phyloP scores from a whole-genome alignment of 2,888 invertebrate species.

The Drosophila hamatofila region DNA sequence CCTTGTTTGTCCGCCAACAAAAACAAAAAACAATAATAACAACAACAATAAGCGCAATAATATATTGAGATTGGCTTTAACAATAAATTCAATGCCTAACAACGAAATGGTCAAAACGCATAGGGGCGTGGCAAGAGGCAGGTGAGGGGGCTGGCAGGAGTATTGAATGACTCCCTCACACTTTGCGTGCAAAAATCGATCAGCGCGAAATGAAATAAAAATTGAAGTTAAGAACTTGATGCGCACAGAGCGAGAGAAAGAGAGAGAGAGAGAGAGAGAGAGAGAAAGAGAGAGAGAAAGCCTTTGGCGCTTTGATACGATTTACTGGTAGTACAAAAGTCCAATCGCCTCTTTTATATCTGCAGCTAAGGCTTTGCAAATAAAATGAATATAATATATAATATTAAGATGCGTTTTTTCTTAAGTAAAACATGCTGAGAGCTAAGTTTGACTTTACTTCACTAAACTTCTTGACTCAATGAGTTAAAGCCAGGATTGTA shows the following conservation, averaged over 20 bases:
- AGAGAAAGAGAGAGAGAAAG: constrained; percentile 23
- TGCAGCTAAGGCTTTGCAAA: neutral
- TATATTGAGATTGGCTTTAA: constrained; percentile 64
- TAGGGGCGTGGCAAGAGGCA: neutral
- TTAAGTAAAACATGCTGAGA: too few relatives aligned
- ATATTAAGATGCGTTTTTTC: neutral
- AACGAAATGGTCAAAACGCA: constrained; percentile 46
- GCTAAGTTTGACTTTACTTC: too few relatives aligned
- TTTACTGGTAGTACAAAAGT: constrained; percentile 30
- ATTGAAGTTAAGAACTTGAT: constrained; percentile 70
- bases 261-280: constrained; percentile 3
- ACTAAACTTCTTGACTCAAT: too few relatives aligned
- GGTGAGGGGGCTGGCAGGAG: neutral
- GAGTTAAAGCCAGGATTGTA: too few relatives aligned
- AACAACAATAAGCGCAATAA: constrained; percentile 61
- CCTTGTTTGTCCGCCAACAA: constrained; percentile 54
- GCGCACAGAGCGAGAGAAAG: constrained; percentile 23
- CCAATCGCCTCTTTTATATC: neutral
- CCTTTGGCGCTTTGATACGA: constrained; percentile 61
- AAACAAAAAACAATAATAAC: constrained; percentile 4
- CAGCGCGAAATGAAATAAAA: constrained; percentile 71
- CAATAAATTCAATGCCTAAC: constrained; percentile 77
- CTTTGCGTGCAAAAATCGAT: constrained; percentile 83
- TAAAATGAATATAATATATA: neutral
- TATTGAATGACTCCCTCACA: constrained; percentile 65